Conservation (phyloP, 2,888 invertebrate species). For the Anodontia alba region DNA sequence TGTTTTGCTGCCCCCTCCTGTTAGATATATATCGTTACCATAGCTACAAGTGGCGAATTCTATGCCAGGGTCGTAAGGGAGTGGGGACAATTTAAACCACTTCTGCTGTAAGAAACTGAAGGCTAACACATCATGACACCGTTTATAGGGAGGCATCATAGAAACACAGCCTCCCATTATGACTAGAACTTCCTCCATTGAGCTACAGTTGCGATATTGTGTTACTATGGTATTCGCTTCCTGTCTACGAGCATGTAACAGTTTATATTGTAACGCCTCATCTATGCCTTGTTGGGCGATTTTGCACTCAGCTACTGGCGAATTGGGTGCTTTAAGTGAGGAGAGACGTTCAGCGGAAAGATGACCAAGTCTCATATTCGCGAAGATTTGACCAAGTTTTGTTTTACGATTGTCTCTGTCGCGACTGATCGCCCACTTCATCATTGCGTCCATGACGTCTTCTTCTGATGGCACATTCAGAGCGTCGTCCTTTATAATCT, state of each 20-base stretch:
- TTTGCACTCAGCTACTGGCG: conserved; percentile 61
- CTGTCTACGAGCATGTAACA: conserved; percentile 75
- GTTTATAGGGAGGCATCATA: conserved; percentile 75
- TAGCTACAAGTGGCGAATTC: conserved; percentile 78
- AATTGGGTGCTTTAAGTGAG: conserved; percentile 67
- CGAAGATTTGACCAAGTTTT: conserved; percentile 78
- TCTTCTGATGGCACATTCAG: conserved; percentile 86
- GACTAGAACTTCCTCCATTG: conserved; percentile 74
- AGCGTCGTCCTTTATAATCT: conserved; percentile 85
- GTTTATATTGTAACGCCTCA: conserved; percentile 75
- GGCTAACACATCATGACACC: conserved; percentile 73
- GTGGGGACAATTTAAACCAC: conserved; percentile 73
- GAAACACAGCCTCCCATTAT: conserved; percentile 76
- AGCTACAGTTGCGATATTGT: conserved; percentile 64
- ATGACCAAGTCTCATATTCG: conserved; percentile 66
- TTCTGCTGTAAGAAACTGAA: conserved; percentile 73
- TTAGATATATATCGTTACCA: conserved; percentile 76
- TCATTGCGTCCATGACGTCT: conserved; percentile 85
- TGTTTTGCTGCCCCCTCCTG: conserved; percentile 75
- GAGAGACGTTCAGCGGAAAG: conserved; percentile 64
- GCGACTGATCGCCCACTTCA: conserved; percentile 86
- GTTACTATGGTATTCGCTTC: conserved; percentile 70
- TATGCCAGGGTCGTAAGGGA: conserved; percentile 78
- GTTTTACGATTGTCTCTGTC: conserved; percentile 86
- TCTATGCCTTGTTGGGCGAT: conserved; percentile 69